These are phyloP conservation scores for Periophthalmus magnuspinnatus DNA, from an alignment of 2,797 vertebrate species.

Conservation along the genomic window DNA sequence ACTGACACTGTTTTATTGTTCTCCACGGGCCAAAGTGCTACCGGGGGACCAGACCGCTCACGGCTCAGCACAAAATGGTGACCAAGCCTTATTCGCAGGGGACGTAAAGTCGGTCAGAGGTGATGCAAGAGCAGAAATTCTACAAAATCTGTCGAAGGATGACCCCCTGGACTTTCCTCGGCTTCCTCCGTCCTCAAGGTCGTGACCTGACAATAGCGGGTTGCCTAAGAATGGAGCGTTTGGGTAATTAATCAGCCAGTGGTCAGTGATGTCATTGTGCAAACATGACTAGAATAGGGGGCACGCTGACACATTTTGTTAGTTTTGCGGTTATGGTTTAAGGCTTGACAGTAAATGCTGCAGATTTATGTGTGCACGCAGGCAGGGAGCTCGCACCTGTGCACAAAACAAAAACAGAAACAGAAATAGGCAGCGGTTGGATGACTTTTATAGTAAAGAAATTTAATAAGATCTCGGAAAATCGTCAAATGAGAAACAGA, in stretches of 20 bases:
- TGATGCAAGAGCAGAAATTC: conserved; percentile 55
- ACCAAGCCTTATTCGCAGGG: conserved; percentile 21
- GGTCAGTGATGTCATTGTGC: conserved; percentile 66
- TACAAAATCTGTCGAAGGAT: conserved; percentile 66
- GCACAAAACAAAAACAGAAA: conserved; percentile 1
- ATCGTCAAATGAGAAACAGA: no score
- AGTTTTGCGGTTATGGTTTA: conserved; percentile 49
- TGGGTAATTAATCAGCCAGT: conserved; percentile 60
- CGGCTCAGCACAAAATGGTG: conserved; percentile 32
- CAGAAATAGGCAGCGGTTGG: conserved; percentile 4
- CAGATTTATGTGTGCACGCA: conserved; percentile 51
- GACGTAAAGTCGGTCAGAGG: conserved; percentile 59
- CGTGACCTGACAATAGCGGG: conserved; percentile 65
- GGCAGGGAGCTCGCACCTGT: conserved; percentile 56
- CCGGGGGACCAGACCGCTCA: conserved; percentile 37
- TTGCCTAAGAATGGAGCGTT: conserved; percentile 60
- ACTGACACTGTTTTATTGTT: conserved; percentile 85
- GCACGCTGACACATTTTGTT: conserved; percentile 51
- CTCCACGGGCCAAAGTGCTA: conserved; percentile 56
- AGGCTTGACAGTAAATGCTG: conserved; percentile 42
- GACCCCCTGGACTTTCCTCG: conserved; percentile 67
- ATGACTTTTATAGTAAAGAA: background rate
- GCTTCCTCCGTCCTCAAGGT: conserved; percentile 73
- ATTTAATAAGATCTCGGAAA: no score
- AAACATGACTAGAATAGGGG: conserved; percentile 59